Base-by-base conservation (phyloP, 1,140 invertebrate genomes). In the Drosophila sproati region DNA sequence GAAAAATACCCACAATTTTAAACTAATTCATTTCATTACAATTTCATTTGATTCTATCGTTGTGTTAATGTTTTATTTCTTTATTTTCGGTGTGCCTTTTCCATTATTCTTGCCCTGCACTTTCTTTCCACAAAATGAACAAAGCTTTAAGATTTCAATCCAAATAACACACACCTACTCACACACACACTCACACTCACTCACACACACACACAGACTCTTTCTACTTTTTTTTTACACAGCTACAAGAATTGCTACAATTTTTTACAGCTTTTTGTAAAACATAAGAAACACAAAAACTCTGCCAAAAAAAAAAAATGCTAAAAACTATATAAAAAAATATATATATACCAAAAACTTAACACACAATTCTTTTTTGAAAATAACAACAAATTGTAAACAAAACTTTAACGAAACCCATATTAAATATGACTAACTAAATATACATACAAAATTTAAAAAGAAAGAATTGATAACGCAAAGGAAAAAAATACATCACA, bases 361-460 rank as follows among this genome's bases (percentile, higher is more conserved):
- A 62, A 63, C n/a, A 32, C n/a, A 39, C 32, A 70, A 69, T 72
- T 74, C 64, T 79, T 69, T 67, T 63, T 82, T 73, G 56, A 67
- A 63, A 77, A 85, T 83, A 83, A 77, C 61, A 83, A 80, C 68
- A 85, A 83, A 85, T 80, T 85, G 64, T 77, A 85, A 85, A 64
- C 60, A 54, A 70, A 43, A 12, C 56, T 34, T 6, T 54, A 68
- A 62, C 31, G 48, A 80, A 48, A 77, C 34, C 28, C 48, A 50
- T 66, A 56, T 48, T 61, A 50, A 69, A 62, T 70, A 70, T 52
- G 50, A 59, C 37, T 69, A 73, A 85, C 50, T 59, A 80, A 81
- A 69, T 74, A 80, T 78, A 74, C 80, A 81, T 63, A 62, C 48
- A 37, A 35, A 77, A 41, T 4, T 10, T n/a, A 55, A 31, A 48